phyloP scores from a whole-genome alignment of 2,797 vertebrate genomes.

The Myoxocephalus aenaeus region DNA sequence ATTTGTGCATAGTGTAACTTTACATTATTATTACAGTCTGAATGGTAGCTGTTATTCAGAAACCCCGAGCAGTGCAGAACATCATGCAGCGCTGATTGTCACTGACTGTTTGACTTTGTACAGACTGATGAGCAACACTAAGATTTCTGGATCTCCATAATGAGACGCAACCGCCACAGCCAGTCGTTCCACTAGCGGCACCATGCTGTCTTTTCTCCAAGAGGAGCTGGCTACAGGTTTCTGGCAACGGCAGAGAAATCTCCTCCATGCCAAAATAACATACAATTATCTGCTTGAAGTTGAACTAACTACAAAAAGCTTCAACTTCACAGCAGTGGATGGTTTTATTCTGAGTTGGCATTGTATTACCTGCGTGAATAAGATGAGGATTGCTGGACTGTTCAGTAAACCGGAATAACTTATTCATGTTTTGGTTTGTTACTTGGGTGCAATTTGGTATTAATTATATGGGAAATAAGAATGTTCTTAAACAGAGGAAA shows the following conservation, averaged over 20 bases:
- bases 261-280: not conserved
- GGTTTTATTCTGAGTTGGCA: constrained; percentile 11
- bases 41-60: constrained; percentile 34
- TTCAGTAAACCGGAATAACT: not conserved
- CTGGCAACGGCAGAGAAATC: constrained; percentile 4
- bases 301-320: not conserved
- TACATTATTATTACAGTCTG: constrained; percentile 11
- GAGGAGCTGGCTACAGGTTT: constrained; percentile 26
- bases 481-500: not conserved
- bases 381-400: not conserved
- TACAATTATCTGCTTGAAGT: not conserved
- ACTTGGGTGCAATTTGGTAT: not conserved
- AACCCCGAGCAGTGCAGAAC: constrained; percentile 23
- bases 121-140: constrained; percentile 15
- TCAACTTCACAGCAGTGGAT: not conserved
- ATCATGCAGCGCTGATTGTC: constrained; percentile 38
- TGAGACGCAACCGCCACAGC: not conserved
- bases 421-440: not conserved
- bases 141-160: not conserved
- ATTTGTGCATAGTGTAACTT: constrained; percentile 7
- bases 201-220: not conserved
- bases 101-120: constrained; percentile 33
- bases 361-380: not conserved
- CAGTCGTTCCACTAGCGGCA: not conserved
- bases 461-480: not conserved